Evolutionary conservation across 2,888 invertebrate species (phyloP).

Genomic region (Drosophila limbata): DNA sequence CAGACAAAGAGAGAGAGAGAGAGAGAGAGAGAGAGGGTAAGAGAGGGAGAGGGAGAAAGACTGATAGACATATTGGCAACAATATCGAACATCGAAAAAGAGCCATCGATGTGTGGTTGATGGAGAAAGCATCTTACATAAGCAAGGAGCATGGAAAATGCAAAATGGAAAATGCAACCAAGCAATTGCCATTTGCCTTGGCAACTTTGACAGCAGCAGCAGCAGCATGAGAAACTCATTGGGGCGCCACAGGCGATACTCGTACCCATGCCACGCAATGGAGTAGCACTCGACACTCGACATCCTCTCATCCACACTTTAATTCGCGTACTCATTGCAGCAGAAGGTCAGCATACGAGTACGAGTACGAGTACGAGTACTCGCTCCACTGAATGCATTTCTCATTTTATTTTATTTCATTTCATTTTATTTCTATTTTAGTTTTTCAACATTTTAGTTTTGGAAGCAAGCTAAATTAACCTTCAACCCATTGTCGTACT

Average conservation of each 20-base stretch:
- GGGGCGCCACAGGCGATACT: conserved; percentile 18
- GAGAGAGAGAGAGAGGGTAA: not conserved
- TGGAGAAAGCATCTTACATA: not conserved
- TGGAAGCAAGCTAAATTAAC: conserved; percentile 32
- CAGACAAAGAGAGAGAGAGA: not conserved
- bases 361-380: not conserved
- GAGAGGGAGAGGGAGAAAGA: not conserved
- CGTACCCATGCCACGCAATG: conserved; percentile 23
- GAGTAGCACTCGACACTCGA: conserved; percentile 10
- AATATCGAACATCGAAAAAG: conserved; percentile 8
- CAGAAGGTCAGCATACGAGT: conserved; percentile 24
- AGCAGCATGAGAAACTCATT: conserved; percentile 20
- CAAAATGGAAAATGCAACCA: conserved; percentile 16
- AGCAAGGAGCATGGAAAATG: not conserved
- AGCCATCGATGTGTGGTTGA: conserved; percentile 13
- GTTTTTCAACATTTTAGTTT: conserved; percentile 1
- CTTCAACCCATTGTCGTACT: conserved; percentile 34
- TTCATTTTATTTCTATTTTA: not conserved
- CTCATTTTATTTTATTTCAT: not conserved
- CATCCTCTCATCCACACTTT: conserved; percentile 4
- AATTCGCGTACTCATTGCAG: conserved; percentile 13
- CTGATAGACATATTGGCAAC: not conserved
- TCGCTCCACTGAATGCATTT: conserved; percentile 23
- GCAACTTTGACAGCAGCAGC: conserved; percentile 9
- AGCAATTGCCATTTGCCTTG: conserved; percentile 28